Base-by-base conservation (phyloP, 1,140 invertebrate species). In the Drosophila novamexicana region DNA sequence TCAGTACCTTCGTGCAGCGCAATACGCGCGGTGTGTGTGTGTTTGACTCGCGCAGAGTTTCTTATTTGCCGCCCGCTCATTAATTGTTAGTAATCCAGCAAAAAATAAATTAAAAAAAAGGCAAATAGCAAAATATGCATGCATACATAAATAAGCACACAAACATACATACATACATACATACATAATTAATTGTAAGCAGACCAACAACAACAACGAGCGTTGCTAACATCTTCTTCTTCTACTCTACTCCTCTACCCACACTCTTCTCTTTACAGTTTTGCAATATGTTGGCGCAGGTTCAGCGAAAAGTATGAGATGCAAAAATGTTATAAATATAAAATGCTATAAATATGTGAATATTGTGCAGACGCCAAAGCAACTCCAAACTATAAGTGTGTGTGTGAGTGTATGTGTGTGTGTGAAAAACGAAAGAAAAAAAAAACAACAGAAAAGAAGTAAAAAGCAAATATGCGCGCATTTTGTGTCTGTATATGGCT, bases 1-100 rank as follows among this genome's bases (percentile, higher is more conserved):
- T 78, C 79, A 77, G 75, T 86, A 86, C 84, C 86, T 89, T 86
- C 84, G 83, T 83, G 84, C 73, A 89, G 82, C 82, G 80, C 84
- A 76, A 83, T 72, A 77, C 73, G 83, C 83, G 84, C 82, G 72
- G 64, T 88, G 79, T 82, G 68, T 67, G 68, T 85, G 59, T 79
- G 71, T 79, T 75, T 57, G 45, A 52, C 44, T 69, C 70, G 84
- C 65, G 62, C 61, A 66, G 62, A 65, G 61, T 85, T 85, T 82
- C 79, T 76, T 79, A 72, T 85, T 82, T 88, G 75, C 81, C 69
- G 66, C 69, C 69, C 77, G 75, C 64, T 77, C 74, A 57, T 67
- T 77, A 79, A 79, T 69, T 79, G 74, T 77, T 68, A 77, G 75
- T 77, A 77, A 63, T 56, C 50, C n/a, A 12, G 14, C 44, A 37